Evolutionary conservation across 2,113 vertebrate species (phyloP), one percentile per base, ranked within the genome.

Genomic region (Heterotilapia buettikoferi): DNA sequence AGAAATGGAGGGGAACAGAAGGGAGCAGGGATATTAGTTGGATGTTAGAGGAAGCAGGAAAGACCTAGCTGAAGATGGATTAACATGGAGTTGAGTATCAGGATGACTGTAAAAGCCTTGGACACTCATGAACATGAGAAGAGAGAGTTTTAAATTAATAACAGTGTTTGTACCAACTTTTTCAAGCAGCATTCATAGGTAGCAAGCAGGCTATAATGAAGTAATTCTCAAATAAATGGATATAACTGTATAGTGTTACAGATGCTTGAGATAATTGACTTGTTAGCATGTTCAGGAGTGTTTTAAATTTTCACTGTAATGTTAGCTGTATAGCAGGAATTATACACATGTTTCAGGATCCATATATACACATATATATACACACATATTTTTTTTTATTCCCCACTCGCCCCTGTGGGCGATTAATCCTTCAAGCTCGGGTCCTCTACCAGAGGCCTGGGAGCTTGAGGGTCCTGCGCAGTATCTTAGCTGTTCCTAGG

Each of bases 1-100:
- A 73, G 88, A 81, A 85, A 84, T 90, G 84, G 82, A 89, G 90
- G 84, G 61, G 83, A 89, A 88, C 86, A 47, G 56, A 33, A 80
- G 84, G n/a, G 45, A 92, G 80, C 79, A 2, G 80, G 19, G 47
- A 86, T 83, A 88, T 89, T 84, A 83, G 84, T 53, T 63, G 33
- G 83, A 86, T 84, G 43, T 86, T 80, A 86, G 79, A 80, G 50
- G 80, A 87, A 83, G 40, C 71, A 21, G 50, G 54, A 86, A 31
- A 29, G 63, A 54, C 52, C 21, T 24, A 21, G 79, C 76, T 90
- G 68, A 80, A 81, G 80, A 76, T 59, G 85, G 71, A 87, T 86
- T 86, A 83, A 90, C 79, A 86, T 14, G 5, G 61, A 85, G 43
- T 33, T 36, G 82, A 84, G 88, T 47, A 10, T 63, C 26, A 89